Conservation (phyloP, 1,140 invertebrate species). For the Popillia japonica region DNA sequence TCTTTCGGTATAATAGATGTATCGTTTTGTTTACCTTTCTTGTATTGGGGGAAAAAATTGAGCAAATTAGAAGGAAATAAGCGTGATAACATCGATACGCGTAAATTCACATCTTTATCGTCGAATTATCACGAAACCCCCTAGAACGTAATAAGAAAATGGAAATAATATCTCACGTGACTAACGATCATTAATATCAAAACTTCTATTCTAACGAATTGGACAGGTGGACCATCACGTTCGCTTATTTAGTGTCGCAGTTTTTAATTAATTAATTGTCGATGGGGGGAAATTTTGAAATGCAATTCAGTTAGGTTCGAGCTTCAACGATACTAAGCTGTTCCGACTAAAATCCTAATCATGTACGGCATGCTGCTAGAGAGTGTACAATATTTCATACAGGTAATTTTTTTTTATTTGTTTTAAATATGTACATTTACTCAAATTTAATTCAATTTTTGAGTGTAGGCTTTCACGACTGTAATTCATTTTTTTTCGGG, state of each 20-base stretch:
- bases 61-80: neutral
- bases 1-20: too few relatives aligned
- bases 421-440: too few relatives aligned
- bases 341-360: neutral
- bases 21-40: neutral
- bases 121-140: neutral
- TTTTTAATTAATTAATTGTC: conserved; percentile 6
- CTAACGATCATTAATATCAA: neutral
- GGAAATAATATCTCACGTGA: neutral
- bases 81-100: neutral
- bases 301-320: neutral
- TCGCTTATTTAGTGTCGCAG: neutral
- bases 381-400: conserved; percentile 81
- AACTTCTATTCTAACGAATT: neutral
- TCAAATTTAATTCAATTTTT: too few relatives aligned
- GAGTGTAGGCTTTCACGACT: too few relatives aligned
- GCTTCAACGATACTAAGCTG: neutral
- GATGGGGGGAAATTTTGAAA: neutral
- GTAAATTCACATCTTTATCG: neutral
- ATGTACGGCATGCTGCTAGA: conserved; percentile 90
- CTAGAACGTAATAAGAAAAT: neutral
- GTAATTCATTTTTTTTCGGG: neutral
- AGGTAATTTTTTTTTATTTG: conserved; percentile 62
- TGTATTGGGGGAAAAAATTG: neutral
- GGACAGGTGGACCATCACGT: neutral